Conservation (phyloP, 2,888 invertebrate genomes). For the Metallyticus violacea region DNA sequence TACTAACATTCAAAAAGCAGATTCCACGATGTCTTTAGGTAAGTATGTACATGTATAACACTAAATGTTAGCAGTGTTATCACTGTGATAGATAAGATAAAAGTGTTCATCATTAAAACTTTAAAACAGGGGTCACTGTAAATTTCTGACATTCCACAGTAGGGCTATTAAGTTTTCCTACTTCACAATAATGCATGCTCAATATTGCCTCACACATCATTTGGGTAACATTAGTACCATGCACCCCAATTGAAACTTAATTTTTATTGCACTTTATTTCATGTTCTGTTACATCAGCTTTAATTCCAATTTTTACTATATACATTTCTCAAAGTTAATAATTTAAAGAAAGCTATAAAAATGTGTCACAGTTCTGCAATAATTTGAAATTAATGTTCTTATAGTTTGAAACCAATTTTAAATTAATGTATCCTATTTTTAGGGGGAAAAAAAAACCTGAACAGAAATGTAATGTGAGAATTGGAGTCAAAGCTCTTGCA, state of each 20-base stretch:
- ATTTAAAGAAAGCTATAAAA: background rate
- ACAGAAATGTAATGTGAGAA: background rate
- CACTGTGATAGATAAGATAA: background rate
- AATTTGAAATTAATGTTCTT: too few relatives aligned
- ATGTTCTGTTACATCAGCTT: background rate
- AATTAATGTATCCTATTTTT: too few relatives aligned
- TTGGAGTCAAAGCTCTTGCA: background rate
- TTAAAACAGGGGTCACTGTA: background rate
- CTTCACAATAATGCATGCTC: background rate
- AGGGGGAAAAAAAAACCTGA: background rate
- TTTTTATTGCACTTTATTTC: background rate
- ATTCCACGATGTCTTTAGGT: background rate
- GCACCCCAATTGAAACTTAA: background rate
- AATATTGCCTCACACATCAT: background rate
- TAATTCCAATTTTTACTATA: background rate
- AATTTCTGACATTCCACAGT: background rate
- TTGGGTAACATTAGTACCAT: background rate
- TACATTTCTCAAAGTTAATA: background rate
- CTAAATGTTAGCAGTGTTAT: background rate
- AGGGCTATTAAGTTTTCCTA: background rate
- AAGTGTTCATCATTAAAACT: background rate
- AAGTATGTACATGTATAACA: background rate
- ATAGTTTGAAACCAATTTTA: too few relatives aligned
- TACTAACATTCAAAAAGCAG: constrained; percentile 3
- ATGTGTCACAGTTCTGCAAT: background rate